phyloP scores from a whole-genome alignment of 2,113 vertebrate genomes.

The Aptenodytes forsteri region DNA sequence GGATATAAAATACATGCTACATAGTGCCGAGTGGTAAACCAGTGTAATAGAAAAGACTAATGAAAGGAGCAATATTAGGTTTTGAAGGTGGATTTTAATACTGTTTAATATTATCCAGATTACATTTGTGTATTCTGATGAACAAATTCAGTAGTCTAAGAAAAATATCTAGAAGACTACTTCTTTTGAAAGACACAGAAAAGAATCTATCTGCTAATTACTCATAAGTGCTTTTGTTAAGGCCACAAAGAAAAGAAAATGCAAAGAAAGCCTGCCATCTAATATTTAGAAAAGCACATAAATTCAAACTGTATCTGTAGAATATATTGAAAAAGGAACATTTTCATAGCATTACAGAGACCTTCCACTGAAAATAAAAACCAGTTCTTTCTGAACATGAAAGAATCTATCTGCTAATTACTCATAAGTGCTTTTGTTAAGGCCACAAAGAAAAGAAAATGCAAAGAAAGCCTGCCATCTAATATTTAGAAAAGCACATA shows the following conservation, averaged over 20 bases:
- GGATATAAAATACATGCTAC: neutral
- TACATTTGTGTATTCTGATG: constrained; percentile 13
- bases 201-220: neutral
- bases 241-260: neutral
- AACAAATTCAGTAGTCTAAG: neutral
- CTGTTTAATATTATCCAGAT: neutral
- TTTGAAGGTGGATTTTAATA: constrained; percentile 62
- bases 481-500: neutral
- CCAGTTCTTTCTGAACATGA: neutral
- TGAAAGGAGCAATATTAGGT: neutral
- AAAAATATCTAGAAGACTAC: neutral
- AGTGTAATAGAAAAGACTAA: neutral
- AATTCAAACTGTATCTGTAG: neutral
- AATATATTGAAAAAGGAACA: neutral
- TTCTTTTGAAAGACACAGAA: neutral
- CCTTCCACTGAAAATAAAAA: neutral
- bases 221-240: constrained; percentile 35
- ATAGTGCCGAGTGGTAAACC: neutral
- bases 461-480: neutral
- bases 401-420: neutral
- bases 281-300: neutral
- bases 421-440: constrained; percentile 35
- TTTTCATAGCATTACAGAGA: neutral
- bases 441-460: neutral
- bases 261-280: neutral